These are phyloP conservation scores for Drosophila rubida DNA, from an alignment of 2,888 invertebrate genomes.

Conservation along the genomic window DNA sequence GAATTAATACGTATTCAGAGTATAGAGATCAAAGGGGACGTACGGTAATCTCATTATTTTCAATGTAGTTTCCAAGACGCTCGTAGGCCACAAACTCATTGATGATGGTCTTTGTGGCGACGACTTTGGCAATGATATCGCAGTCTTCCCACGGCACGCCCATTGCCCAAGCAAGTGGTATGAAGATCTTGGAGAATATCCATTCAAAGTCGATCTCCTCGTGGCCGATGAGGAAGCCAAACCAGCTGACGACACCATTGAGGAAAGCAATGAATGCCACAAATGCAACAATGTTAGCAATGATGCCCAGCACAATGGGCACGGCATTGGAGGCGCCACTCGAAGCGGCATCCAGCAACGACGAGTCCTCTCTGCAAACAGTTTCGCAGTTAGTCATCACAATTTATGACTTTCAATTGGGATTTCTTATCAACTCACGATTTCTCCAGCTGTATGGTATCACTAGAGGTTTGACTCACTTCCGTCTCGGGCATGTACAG, in stretches of 20 bases:
- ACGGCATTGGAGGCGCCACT: conserved; percentile 94
- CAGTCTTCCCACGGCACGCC: conserved; percentile 90
- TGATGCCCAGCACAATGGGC: conserved; percentile 92
- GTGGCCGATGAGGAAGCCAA: conserved; percentile 91
- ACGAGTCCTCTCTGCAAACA: conserved; percentile 89
- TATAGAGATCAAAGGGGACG: not conserved
- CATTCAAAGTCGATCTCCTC: conserved; percentile 88
- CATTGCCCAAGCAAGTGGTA: conserved; percentile 95
- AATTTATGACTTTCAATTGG: not conserved
- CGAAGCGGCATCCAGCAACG: conserved; percentile 95
- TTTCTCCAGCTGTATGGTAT: conserved; percentile 90
- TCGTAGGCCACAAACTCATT: conserved; percentile 97
- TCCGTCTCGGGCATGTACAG: conserved; percentile 96
- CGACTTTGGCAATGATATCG: conserved; percentile 90
- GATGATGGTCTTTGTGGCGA: conserved; percentile 95
- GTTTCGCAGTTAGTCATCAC: not conserved
- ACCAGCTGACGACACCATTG: conserved; percentile 92
- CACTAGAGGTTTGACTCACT: conserved; percentile 90
- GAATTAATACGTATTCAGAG: not conserved
- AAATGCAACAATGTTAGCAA: conserved; percentile 96
- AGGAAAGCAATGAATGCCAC: conserved; percentile 94
- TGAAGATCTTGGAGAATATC: conserved; percentile 94
- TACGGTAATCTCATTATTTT: conserved; percentile 78
- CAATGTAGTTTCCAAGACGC: conserved; percentile 88
- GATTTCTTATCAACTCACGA: conserved; percentile 86